These are phyloP conservation scores for Tribolium madens DNA, from an alignment of 1,140 invertebrate genomes.

Conservation along the genomic window DNA sequence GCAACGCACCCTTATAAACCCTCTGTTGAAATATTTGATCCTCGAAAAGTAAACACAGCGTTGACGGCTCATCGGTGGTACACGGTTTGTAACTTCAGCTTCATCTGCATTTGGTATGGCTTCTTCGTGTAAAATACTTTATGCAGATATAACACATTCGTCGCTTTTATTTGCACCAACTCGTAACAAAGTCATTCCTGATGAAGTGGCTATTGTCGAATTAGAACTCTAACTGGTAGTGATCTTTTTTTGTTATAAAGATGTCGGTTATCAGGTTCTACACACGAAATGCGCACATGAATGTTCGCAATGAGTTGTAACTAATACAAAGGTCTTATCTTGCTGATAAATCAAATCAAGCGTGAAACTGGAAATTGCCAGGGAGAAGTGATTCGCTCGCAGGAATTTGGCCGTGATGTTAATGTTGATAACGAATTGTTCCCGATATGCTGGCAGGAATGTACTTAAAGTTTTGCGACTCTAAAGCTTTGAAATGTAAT, in stretches of 20 bases:
- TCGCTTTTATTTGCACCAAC: slow-evolving; percentile 15
- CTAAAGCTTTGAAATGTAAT: background rate
- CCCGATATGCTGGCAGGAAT: slow-evolving; percentile 7
- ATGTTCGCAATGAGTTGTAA: slow-evolving; percentile 40
- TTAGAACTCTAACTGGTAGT: background rate
- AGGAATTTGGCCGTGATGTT: slow-evolving; percentile 20
- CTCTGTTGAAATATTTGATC: slow-evolving; percentile 20
- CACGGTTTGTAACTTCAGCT: slow-evolving; percentile 42
- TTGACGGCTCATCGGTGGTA: slow-evolving; percentile 24
- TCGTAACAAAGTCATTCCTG: slow-evolving; percentile 3
- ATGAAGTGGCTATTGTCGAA: background rate
- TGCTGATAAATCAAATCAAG: slow-evolving; percentile 43
- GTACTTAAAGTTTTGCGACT: background rate
- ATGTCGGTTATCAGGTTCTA: slow-evolving; percentile 21
- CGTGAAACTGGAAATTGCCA: slow-evolving; percentile 44
- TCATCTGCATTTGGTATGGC: slow-evolving; percentile 41
- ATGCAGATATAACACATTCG: slow-evolving; percentile 37
- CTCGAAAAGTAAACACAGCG: slow-evolving; percentile 32
- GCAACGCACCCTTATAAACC: background rate
- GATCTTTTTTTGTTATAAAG: background rate
- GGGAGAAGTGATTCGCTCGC: slow-evolving; percentile 16
- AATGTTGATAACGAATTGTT: slow-evolving; percentile 20
- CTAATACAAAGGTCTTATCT: slow-evolving; percentile 44
- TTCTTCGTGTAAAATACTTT: slow-evolving; percentile 31
- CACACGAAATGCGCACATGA: slow-evolving; percentile 35